Evolutionary conservation across 2,113 vertebrate genomes (phyloP).

Genomic region (Petaurus breviceps): DNA sequence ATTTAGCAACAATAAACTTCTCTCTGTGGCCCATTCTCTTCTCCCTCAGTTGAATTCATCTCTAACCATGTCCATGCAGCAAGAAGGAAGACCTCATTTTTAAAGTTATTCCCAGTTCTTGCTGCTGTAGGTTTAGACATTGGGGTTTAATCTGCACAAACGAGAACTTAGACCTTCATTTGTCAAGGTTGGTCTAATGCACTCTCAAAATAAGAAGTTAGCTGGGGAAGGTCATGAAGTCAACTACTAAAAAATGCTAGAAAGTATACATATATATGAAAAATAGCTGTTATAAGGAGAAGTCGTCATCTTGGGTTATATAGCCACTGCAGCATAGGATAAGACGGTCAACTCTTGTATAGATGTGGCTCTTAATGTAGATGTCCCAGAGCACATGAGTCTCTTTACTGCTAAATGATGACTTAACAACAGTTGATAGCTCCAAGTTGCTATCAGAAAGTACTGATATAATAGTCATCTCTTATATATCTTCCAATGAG

Average conservation of each 20-base stretch:
- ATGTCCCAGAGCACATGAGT: neutral
- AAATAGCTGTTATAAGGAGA: neutral
- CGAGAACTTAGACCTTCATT: neutral
- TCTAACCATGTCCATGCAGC: too few relatives aligned
- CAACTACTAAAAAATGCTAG: neutral
- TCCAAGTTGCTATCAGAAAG: neutral
- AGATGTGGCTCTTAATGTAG: too few relatives aligned
- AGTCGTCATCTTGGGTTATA: neutral
- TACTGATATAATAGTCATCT: neutral
- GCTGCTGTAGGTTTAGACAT: neutral
- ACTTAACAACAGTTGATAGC: neutral
- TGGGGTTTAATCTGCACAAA: neutral
- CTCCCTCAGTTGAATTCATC: too few relatives aligned
- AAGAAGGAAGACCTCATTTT: neutral
- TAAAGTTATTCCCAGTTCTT: neutral
- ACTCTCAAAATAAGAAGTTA: neutral
- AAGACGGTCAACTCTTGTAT: neutral
- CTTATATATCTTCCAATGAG: neutral
- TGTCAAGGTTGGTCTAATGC: neutral
- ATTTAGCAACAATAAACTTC: too few relatives aligned
- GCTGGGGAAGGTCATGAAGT: neutral
- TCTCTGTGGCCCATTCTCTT: too few relatives aligned
- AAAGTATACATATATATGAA: neutral
- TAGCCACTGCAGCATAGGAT: neutral
- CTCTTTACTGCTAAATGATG: neutral